Conservation (phyloP, 2,113 vertebrate genomes). For the Salvelinus sp. region DNA sequence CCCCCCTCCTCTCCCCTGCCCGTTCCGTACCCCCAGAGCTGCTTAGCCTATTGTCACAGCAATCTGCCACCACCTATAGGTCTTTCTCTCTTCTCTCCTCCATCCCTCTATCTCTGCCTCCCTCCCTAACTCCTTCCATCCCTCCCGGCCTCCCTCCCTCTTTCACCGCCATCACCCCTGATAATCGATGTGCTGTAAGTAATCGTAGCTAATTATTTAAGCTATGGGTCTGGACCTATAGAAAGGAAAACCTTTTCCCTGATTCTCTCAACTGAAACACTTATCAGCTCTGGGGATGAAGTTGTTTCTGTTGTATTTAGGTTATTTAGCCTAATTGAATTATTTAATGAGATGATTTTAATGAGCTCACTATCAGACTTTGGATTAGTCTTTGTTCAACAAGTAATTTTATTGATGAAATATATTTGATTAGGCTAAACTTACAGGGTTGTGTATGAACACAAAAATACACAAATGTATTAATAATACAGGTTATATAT, state of each 20-base stretch:
- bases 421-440: background rate
- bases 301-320: constrained; percentile 25
- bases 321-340: background rate
- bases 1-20: constrained; percentile 30
- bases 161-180: constrained; percentile 76
- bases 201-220: constrained; percentile 89
- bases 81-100: constrained; percentile 23
- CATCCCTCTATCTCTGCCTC: background rate
- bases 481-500: constrained; percentile 23
- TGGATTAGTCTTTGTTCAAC: background rate
- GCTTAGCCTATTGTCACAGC: constrained; percentile 89
- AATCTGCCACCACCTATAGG: constrained; percentile 84
- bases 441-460: background rate
- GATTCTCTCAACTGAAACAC: constrained; percentile 50
- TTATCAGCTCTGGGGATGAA: constrained; percentile 60
- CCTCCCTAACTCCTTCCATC: background rate
- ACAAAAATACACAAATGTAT: background rate
- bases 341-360: background rate
- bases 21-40: constrained; percentile 78
- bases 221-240: constrained; percentile 66
- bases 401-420: background rate
- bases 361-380: background rate
- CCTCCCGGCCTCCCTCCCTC: constrained; percentile 49
- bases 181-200: constrained; percentile 78
- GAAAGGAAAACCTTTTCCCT: constrained; percentile 43